phyloP scores from a whole-genome alignment of 1,140 invertebrate species.

The Solen grandis region DNA sequence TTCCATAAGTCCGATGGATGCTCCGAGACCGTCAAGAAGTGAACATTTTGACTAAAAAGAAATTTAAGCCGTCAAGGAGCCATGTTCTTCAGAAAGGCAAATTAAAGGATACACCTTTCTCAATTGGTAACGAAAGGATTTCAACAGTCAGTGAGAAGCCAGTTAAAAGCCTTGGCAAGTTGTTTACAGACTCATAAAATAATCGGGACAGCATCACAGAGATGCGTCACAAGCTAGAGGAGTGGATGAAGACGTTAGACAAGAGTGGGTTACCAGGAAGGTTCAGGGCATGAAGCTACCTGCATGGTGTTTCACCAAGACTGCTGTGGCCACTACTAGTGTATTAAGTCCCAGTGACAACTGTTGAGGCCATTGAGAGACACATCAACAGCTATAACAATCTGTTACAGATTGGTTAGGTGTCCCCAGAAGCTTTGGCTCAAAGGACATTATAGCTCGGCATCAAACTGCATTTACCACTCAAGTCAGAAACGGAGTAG shows the following conservation, averaged over 20 bases:
- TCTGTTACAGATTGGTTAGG: conserved; percentile 23
- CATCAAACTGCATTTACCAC: conserved; percentile 21
- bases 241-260: conserved; percentile 42
- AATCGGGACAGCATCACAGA: conserved; percentile 18
- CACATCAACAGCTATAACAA: neutral
- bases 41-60: conserved; percentile 6
- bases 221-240: neutral
- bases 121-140: neutral
- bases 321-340: conserved; percentile 25
- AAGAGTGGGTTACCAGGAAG: conserved; percentile 42
- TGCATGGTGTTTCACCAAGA: conserved; percentile 41
- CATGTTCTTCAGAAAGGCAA: conserved; percentile 49
- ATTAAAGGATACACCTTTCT: conserved; percentile 7
- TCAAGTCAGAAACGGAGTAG: conserved; percentile 40
- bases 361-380: conserved; percentile 30
- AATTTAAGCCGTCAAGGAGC: conserved; percentile 35
- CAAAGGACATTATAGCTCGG: conserved; percentile 31
- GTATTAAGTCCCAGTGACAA: conserved; percentile 40
- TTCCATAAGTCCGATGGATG: conserved; percentile 36
- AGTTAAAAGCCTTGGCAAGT: conserved; percentile 40
- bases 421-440: conserved; percentile 34
- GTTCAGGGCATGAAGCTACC: conserved; percentile 55
- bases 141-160: conserved; percentile 27
- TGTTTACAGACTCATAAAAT: conserved; percentile 7
- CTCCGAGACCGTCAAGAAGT: conserved; percentile 7